These are phyloP conservation scores for Copidosoma aretas DNA, from an alignment of 2,888 invertebrate genomes.

Conservation along the genomic window DNA sequence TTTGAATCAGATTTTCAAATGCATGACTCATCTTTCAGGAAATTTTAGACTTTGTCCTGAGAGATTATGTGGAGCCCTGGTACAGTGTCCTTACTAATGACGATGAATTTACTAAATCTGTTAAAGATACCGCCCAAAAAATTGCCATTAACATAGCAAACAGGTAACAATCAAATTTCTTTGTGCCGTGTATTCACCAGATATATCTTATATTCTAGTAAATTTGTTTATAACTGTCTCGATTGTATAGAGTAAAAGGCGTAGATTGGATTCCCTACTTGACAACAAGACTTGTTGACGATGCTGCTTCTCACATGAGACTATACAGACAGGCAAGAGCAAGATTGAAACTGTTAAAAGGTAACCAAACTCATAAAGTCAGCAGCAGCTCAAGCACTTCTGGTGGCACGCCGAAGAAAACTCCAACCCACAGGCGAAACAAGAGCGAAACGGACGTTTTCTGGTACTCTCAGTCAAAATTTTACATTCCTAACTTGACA, in stretches of 20 bases:
- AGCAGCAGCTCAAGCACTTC: slow-evolving; percentile 57
- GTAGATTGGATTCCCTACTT: slow-evolving; percentile 91
- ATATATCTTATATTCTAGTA: background rate
- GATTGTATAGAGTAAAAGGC: slow-evolving; percentile 70
- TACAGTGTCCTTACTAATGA: slow-evolving; percentile 73
- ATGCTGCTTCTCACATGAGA: slow-evolving; percentile 86
- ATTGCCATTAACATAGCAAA: slow-evolving; percentile 71
- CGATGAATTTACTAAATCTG: slow-evolving; percentile 75
- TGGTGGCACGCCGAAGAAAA: slow-evolving; percentile 60
- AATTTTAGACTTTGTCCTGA: slow-evolving; percentile 79
- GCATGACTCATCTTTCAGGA: slow-evolving; percentile 60
- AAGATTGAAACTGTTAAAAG: slow-evolving; percentile 53
- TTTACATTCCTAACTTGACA: slow-evolving; percentile 64
- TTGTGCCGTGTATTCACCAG: background rate
- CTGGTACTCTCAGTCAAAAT: slow-evolving; percentile 74
- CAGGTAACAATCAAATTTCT: slow-evolving; percentile 57
- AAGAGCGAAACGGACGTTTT: slow-evolving; percentile 77
- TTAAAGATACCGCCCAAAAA: slow-evolving; percentile 75
- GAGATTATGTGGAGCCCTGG: slow-evolving; percentile 84
- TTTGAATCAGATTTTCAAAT: no score
- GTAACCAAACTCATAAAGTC: slow-evolving; percentile 51
- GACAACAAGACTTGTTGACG: slow-evolving; percentile 87
- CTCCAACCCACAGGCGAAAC: slow-evolving; percentile 71
- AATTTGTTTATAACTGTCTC: background rate
- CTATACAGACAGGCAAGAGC: slow-evolving; percentile 81